Evolutionary conservation across 1,140 invertebrate species (phyloP).

Genomic region (Eulimnadia texana): DNA sequence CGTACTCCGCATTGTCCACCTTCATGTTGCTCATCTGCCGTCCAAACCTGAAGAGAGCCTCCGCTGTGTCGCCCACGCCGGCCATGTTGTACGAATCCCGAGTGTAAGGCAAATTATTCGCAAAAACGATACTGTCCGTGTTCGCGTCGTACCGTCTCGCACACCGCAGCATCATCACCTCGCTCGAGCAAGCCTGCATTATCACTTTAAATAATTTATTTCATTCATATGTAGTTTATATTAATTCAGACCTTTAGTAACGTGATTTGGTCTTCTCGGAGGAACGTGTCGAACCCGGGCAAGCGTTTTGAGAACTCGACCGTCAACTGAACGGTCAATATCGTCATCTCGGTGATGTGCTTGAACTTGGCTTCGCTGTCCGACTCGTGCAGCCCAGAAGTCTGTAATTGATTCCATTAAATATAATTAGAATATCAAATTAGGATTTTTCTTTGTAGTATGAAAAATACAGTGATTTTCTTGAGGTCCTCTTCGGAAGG

Average conservation of each 20-base stretch:
- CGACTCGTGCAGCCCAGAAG: background rate
- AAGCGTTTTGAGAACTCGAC: conserved; percentile 95
- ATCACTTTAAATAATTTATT: conserved; percentile 39
- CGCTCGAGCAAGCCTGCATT: conserved; percentile 85
- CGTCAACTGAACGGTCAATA: conserved; percentile 89
- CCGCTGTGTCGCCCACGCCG: conserved; percentile 77
- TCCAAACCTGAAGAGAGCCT: conserved; percentile 65
- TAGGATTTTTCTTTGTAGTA: no score
- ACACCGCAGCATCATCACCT: conserved; percentile 95
- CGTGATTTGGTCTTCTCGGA: conserved; percentile 90
- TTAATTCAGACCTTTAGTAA: conserved; percentile 93
- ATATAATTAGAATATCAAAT: no score
- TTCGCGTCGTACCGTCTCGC: conserved; percentile 81
- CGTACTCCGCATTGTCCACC: conserved; percentile 94
- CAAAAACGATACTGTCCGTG: conserved; percentile 87
- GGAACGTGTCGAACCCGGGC: conserved; percentile 83
- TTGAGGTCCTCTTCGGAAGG: conserved; percentile 88
- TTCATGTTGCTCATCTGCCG: conserved; percentile 33
- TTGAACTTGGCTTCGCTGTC: conserved; percentile 43
- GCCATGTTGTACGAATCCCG: conserved; percentile 79
- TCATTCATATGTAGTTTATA: no score
- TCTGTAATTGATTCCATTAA: background rate
- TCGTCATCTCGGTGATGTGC: conserved; percentile 94
- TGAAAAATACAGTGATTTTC: conserved; percentile 70
- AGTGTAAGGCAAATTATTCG: conserved; percentile 86